Conservation (phyloP, 1,140 invertebrate species). For the Acromyrmex echinatior region DNA sequence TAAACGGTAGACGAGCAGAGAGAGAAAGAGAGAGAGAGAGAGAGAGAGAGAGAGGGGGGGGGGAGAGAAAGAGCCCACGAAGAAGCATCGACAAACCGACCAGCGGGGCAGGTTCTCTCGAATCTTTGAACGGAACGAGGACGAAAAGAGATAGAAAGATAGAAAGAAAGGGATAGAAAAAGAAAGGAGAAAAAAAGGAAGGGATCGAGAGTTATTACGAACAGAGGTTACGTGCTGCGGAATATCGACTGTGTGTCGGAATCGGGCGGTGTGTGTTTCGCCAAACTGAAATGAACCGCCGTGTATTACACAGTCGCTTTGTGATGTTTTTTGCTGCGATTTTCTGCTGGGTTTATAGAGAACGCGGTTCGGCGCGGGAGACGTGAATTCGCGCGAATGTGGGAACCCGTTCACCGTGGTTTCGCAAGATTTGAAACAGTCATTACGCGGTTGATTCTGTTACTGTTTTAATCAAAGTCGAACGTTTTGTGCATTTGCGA, state of each 20-base stretch:
- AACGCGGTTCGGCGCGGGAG: conserved; percentile 21
- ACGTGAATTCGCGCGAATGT: conserved; percentile 46
- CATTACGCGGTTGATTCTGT: conserved; percentile 55
- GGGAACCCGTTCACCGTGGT: conserved; percentile 43
- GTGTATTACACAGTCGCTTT: conserved; percentile 61
- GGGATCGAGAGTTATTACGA: conserved; percentile 66
- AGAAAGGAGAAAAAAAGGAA: conserved; percentile 6
- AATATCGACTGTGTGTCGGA: conserved; percentile 54
- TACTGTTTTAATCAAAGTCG: conserved; percentile 39
- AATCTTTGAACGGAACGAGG: conserved; percentile 53
- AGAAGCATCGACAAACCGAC: conserved; percentile 68
- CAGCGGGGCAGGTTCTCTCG: conserved; percentile 76
- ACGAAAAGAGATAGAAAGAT: not conserved
- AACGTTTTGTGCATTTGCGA: not conserved
- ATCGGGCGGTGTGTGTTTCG: conserved; percentile 49
- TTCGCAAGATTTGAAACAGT: conserved; percentile 61
- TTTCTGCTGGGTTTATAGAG: conserved; percentile 33
- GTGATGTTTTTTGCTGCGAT: conserved; percentile 55
- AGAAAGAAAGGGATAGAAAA: not conserved
- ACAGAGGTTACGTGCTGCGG: conserved; percentile 70
- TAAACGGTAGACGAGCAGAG: conserved; percentile 76
- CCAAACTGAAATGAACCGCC: conserved; percentile 51
- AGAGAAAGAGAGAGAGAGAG: not conserved
- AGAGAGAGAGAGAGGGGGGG: not conserved
- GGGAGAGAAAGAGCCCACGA: not conserved